Evolutionary conservation across 1,140 invertebrate species (phyloP), one percentile per base, ranked within the genome.

Genomic region (Tetramorium alpestre): DNA sequence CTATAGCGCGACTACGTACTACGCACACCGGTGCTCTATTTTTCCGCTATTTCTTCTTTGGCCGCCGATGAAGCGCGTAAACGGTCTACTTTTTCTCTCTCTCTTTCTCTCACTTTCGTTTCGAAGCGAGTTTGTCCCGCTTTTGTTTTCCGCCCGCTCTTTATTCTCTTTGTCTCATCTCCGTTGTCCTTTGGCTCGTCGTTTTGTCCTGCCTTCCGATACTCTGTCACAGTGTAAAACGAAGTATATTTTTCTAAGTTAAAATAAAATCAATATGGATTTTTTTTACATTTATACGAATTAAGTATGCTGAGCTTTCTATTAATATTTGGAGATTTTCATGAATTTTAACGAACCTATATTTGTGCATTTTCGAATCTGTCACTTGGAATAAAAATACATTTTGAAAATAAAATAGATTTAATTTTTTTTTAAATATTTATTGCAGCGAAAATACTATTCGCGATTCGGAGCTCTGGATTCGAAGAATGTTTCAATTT

Each of bases 21-120:
- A 80, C 73, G 65, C 87, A 89, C 58, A 86, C 58, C 81, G 64
- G 10, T 33, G 60, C 38, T 76, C 41, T 86, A 85, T 81, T 73
- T 87, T 88, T 81, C 80, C 80, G 44, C 80, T 47, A 73, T 62
- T 84, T 62, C 69, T 84, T 13, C 80, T 60, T 84, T 75, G 54
- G 44, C 18, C 44, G 28, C 41, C 69, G 80, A 84, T 73, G 69
- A 75, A 69, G 25, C 69, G 69, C 80, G 41, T 84, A 84, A 84
- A 84, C 80, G 80, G 16, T 28, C 47, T 41, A 67, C 44, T 38
- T 51, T 44, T 49, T 85, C 44, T 22, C 22, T 13, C 22, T 13
- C 22, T 13, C 28, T 33, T 33, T 33, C 28, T 33, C 64, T 38
- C 33, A 33, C 33, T 33, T 33, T 69, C 64, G 28, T 41, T 51